These are phyloP conservation scores for Clarias platycephalus DNA, from an alignment of 2,797 vertebrate genomes.

Conservation along the genomic window DNA sequence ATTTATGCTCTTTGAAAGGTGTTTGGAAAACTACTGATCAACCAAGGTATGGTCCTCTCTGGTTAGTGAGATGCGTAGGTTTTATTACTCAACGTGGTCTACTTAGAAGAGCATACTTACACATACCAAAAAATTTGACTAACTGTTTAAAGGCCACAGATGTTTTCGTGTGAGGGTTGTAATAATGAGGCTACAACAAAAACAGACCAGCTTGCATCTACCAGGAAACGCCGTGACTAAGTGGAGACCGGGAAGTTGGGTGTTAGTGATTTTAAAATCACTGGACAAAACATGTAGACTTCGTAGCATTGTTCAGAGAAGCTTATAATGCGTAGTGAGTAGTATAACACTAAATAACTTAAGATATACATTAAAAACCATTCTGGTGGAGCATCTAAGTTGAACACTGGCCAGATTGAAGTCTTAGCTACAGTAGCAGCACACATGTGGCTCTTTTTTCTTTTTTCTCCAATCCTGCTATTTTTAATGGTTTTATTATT, in stretches of 20 bases:
- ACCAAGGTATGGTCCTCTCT: not conserved
- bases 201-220: not conserved
- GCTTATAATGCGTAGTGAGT: not conserved
- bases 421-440: not conserved
- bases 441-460: not conserved
- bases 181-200: not conserved
- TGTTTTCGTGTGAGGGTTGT: not conserved
- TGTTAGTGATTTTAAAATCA: not conserved
- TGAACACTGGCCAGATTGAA: not conserved
- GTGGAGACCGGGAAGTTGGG: not conserved
- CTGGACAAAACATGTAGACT: not conserved
- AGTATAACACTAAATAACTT: not conserved
- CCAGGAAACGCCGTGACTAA: constrained; percentile 8
- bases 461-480: not conserved
- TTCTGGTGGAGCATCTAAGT: not conserved
- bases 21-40: not conserved
- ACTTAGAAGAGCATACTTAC: not conserved
- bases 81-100: not conserved
- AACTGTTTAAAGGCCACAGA: not conserved
- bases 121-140: not conserved
- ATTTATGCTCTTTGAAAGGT: not conserved
- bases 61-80: not conserved
- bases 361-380: not conserved
- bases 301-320: not conserved
- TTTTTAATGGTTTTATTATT: not conserved